Conservation (phyloP, 2,888 invertebrate species). For the Chrysina gloriosa region DNA sequence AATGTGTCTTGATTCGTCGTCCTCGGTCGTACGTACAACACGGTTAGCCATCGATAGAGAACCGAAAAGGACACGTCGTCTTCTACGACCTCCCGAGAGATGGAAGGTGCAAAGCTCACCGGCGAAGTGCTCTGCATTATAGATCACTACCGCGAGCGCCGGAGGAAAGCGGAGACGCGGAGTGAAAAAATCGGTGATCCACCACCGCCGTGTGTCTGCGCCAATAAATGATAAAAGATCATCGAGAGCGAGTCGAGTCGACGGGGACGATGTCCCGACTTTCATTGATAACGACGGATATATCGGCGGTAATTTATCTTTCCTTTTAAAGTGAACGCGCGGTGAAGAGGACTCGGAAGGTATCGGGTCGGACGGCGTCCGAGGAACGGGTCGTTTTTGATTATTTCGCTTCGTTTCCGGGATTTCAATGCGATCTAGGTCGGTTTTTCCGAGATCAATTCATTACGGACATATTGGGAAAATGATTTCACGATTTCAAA, state of each 20-base stretch:
- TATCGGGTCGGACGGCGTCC: background rate
- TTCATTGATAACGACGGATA: background rate
- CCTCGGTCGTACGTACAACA: background rate
- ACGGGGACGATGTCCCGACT: background rate
- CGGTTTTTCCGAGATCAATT: no score
- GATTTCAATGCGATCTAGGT: no score
- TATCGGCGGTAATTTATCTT: constrained; percentile 1
- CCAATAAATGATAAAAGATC: constrained; percentile 7
- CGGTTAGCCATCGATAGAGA: constrained; percentile 5
- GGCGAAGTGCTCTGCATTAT: constrained; percentile 21
- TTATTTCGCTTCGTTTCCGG: no score
- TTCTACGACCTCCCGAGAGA: background rate
- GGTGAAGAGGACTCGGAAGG: background rate
- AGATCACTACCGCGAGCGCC: background rate
- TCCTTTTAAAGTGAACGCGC: background rate
- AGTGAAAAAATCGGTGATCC: background rate
- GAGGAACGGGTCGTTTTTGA: background rate
- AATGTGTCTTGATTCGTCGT: constrained; percentile 21
- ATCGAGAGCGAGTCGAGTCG: no score
- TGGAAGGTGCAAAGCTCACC: constrained; percentile 20
- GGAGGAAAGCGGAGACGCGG: background rate
- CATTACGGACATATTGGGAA: no score
- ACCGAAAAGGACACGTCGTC: constrained; percentile 12
- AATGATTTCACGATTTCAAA: no score
- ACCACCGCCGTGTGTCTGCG: background rate